phyloP scores from a whole-genome alignment of 2,797 vertebrate species.

The Tokudaia tokunoshimensis region DNA sequence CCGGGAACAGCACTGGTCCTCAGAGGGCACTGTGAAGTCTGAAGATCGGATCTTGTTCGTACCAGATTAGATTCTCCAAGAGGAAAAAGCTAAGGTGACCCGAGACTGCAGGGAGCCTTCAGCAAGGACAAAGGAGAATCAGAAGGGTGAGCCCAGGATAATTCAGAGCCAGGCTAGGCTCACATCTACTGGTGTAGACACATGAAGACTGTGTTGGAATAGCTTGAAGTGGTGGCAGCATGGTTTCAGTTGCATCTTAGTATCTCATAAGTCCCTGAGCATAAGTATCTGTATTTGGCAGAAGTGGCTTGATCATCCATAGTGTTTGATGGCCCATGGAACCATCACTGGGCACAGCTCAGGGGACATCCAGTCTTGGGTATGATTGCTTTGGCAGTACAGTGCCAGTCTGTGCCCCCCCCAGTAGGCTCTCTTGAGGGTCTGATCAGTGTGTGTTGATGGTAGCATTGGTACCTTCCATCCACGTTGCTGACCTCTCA shows the following conservation, averaged over 20 bases:
- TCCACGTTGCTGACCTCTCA: rapidly evolving
- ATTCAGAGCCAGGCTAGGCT: rapidly evolving
- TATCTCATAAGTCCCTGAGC: not conserved
- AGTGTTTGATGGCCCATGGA: not conserved
- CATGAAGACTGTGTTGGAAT: not conserved
- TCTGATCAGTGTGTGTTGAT: not conserved
- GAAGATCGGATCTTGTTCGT: rapidly evolving
- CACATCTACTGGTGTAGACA: not conserved
- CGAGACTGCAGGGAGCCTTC: rapidly evolving
- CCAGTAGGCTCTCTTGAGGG: not conserved
- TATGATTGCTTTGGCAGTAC: too few relatives aligned
- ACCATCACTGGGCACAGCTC: not conserved
- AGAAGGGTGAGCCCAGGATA: rapidly evolving
- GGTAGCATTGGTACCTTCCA: not conserved
- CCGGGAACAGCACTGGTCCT: rapidly evolving
- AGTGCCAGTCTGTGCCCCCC: too few relatives aligned
- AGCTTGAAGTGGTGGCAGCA: rapidly evolving
- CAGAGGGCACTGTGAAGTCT: rapidly evolving
- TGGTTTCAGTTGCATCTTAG: not conserved
- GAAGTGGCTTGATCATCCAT: not conserved
- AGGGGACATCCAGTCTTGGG: not conserved
- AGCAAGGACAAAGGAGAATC: not conserved
- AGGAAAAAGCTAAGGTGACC: not conserved
- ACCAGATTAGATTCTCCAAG: not conserved
- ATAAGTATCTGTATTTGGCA: not conserved